These are phyloP conservation scores for Nemotelus pantherinus DNA, from an alignment of 2,888 invertebrate species.

Conservation along the genomic window DNA sequence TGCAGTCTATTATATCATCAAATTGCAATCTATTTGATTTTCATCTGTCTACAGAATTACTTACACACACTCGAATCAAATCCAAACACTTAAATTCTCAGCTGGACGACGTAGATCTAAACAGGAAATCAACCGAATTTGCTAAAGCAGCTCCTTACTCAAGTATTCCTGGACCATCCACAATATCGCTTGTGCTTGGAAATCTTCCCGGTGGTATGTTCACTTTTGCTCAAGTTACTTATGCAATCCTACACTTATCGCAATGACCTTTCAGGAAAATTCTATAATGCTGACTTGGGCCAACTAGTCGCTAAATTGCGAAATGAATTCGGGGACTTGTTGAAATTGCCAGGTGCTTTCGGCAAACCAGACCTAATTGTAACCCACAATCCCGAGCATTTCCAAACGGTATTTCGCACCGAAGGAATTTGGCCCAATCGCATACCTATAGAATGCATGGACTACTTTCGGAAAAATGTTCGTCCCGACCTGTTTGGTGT, in stretches of 20 bases:
- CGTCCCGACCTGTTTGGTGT: slow-evolving; percentile 56
- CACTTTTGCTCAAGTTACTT: neutral
- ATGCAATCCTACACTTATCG: neutral
- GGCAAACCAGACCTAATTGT: slow-evolving; percentile 62
- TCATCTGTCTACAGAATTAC: no score
- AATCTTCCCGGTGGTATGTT: slow-evolving; percentile 26
- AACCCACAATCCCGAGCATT: slow-evolving; percentile 68
- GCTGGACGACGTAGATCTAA: no score
- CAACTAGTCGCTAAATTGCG: slow-evolving; percentile 56
- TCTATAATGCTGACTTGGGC: slow-evolving; percentile 54
- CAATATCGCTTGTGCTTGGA: slow-evolving; percentile 52
- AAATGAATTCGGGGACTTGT: slow-evolving; percentile 63
- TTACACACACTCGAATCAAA: no score
- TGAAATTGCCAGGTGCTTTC: slow-evolving; percentile 62
- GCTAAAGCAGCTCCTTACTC: slow-evolving; percentile 55
- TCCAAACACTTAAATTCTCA: no score
- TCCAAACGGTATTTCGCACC: slow-evolving; percentile 64
- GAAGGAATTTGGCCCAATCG: slow-evolving; percentile 66
- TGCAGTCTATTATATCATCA: no score
- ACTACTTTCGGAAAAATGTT: slow-evolving; percentile 62
- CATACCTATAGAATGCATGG: slow-evolving; percentile 63
- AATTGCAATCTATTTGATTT: no score
- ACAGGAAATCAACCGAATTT: slow-evolving; percentile 1
- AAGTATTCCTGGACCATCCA: slow-evolving; percentile 58
- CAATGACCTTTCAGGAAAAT: slow-evolving; percentile 53